Evolutionary conservation across 2,888 invertebrate species (phyloP), one percentile per base, ranked within the genome.

Genomic region (Mesorhabditis sp.): DNA sequence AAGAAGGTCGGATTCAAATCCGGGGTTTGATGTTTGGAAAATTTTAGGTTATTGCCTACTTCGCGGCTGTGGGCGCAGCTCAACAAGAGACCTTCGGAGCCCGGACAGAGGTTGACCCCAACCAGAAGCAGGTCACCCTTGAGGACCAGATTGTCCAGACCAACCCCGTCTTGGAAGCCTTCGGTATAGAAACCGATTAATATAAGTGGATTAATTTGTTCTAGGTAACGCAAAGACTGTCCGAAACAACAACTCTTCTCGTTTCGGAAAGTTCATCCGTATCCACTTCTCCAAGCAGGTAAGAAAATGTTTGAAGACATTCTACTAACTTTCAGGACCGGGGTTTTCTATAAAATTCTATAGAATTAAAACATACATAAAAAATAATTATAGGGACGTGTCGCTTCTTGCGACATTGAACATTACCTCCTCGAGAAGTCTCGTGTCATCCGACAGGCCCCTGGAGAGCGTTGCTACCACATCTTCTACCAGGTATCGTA

Each of bases 231-330:
- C 95, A 88, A 95, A 95, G 92, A 96, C 95, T 87, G 94, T 95
- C 89, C 94, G 97, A 92, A 98, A 98, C 90, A 97, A 98, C 90
- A 98, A 98, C 93, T 97, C 97, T 78, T 98, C 97, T 83, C 95
- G 97, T 92, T 98, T 98, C 93, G 97, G 95, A 92, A 98, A 98
- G 92, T 98, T 98, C 92, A 98, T 98, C 91, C 94, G 98, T 91
- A 98, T 98, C 88, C 98, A 99, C 89, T 98, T 98, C 90, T 96
- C 96, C 82, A 93, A 95, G 84, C 76, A 79, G 58, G 58, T 50
- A 50, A 50, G n/a, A 50, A 13, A 28, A 28, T 28, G 28, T 28
- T 28, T 28, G 28, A 28, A n/a, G 58, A 58, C 13, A n/a, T 13
- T 58, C 58, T 58, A n/a, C 13, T 58, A 4, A 41, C 5, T 42